These are phyloP conservation scores for Archaeoteleia sp. DNA, from an alignment of 2,888 invertebrate species.

Conservation along the genomic window DNA sequence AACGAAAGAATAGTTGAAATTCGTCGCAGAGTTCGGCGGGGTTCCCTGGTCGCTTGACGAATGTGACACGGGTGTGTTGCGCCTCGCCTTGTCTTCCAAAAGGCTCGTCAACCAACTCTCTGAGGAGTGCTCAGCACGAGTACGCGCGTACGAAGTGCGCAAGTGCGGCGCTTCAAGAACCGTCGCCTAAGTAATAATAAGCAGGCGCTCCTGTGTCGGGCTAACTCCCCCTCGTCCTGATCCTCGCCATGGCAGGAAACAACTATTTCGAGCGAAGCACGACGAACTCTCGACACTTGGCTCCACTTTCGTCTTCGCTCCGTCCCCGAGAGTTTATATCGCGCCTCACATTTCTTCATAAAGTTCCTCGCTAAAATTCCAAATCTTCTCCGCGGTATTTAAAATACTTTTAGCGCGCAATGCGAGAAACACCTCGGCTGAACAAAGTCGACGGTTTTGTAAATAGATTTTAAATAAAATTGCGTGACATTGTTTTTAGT, in stretches of 20 bases:
- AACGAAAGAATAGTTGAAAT: no score
- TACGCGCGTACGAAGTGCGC: slow-evolving; percentile 24
- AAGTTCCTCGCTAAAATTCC: no score
- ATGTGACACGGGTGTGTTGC: no score
- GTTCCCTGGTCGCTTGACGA: no score
- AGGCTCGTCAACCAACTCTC: background rate
- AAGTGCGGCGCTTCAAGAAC: slow-evolving; percentile 17
- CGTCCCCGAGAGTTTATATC: background rate
- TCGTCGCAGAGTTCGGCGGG: no score
- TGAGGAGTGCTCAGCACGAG: no score
- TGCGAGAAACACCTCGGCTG: no score
- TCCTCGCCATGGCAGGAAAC: slow-evolving; percentile 40
- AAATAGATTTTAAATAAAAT: no score
- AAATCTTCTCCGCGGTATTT: no score
- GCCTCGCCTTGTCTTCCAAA: background rate
- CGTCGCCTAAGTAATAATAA: slow-evolving; percentile 41
- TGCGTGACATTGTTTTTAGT: no score
- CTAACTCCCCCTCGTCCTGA: slow-evolving; percentile 27
- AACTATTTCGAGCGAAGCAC: slow-evolving; percentile 51
- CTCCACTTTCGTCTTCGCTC: slow-evolving; percentile 32
- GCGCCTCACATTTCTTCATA: slow-evolving; percentile 30
- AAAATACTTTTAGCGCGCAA: no score
- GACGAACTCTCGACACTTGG: slow-evolving; percentile 43
- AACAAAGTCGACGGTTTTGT: no score
- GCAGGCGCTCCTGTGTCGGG: slow-evolving; percentile 5